These are phyloP conservation scores for Zingel zingel DNA, from an alignment of 2,113 vertebrate genomes.

Conservation along the genomic window DNA sequence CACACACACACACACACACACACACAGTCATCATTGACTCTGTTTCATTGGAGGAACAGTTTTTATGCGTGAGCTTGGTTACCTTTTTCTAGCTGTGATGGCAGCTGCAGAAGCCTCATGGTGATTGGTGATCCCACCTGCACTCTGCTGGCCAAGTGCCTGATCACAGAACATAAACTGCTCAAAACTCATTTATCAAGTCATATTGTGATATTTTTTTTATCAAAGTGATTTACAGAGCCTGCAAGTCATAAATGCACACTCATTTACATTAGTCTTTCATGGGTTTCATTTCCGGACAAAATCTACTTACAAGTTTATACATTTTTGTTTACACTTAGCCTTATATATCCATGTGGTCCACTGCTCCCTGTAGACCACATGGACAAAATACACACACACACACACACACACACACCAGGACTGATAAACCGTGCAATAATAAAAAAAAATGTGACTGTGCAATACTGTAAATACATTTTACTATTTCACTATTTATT, in stretches of 20 bases:
- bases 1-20: too few species aligned
- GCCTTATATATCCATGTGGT: too few species aligned
- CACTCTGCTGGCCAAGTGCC: slow-evolving; percentile 86
- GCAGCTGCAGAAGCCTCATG: slow-evolving; percentile 84
- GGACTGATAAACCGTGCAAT: too few species aligned
- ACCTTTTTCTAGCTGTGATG: slow-evolving; percentile 80
- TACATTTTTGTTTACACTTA: background rate
- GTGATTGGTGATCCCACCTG: slow-evolving; percentile 88
- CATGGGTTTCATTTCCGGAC: too few species aligned
- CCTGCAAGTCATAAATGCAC: background rate
- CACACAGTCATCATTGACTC: background rate
- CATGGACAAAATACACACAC: too few species aligned
- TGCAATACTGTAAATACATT: too few species aligned
- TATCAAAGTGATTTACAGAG: background rate
- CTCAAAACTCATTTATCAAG: background rate
- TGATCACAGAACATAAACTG: slow-evolving; percentile 57
- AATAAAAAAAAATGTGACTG: too few species aligned
- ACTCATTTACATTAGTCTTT: too few species aligned
- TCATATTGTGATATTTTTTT: background rate
- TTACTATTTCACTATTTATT: too few species aligned
- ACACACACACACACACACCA: too few species aligned
- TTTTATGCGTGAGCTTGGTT: background rate
- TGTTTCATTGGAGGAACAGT: background rate
- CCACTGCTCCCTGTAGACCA: too few species aligned
- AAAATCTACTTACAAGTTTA: background rate